Evolutionary conservation across 2,797 vertebrate genomes (phyloP).

Genomic region (Vespertilio murinus): DNA sequence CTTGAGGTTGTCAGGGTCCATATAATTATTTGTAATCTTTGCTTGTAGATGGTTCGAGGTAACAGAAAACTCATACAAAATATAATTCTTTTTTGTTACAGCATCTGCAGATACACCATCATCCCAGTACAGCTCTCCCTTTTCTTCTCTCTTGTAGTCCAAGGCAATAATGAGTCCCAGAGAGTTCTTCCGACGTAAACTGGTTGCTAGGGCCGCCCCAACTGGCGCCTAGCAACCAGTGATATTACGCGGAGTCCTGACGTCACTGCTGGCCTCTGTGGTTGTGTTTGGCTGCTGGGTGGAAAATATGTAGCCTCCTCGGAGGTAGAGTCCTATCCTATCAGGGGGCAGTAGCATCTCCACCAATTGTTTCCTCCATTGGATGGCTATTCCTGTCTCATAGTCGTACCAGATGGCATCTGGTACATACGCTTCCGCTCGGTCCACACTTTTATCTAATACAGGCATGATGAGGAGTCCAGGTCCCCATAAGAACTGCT

Average conservation of each 20-base stretch:
- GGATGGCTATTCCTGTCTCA: slow-evolving; percentile 82
- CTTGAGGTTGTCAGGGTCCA: neutral
- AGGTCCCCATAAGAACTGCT: slow-evolving; percentile 97
- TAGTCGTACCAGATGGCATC: slow-evolving; percentile 95
- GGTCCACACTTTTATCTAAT: slow-evolving; percentile 86
- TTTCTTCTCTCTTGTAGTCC: slow-evolving; percentile 87
- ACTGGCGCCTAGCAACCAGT: no score
- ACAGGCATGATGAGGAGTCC: slow-evolving; percentile 94
- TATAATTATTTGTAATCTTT: slow-evolving; percentile 10
- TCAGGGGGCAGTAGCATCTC: slow-evolving; percentile 86
- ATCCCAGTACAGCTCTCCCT: slow-evolving; percentile 96
- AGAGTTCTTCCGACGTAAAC: slow-evolving; percentile 88
- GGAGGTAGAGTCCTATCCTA: slow-evolving; percentile 92
- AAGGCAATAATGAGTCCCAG: slow-evolving; percentile 94
- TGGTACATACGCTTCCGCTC: slow-evolving; percentile 88
- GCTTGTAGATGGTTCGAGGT: slow-evolving; percentile 55
- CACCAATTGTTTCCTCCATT: slow-evolving; percentile 75
- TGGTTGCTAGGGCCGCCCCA: no score
- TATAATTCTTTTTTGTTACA: slow-evolving; percentile 1
- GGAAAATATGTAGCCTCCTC: slow-evolving; percentile 93
- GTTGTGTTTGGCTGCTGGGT: slow-evolving; percentile 89
- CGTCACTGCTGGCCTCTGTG: slow-evolving; percentile 89
- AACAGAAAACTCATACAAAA: slow-evolving; percentile 68
- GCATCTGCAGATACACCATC: slow-evolving; percentile 90
- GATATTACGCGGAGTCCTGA: no score